Percentiles rank a stretch among this genome's conserved stretches.
Conservation (phyloP, 2,888 invertebrate genomes). For the Blomia tropicalis region DNA sequence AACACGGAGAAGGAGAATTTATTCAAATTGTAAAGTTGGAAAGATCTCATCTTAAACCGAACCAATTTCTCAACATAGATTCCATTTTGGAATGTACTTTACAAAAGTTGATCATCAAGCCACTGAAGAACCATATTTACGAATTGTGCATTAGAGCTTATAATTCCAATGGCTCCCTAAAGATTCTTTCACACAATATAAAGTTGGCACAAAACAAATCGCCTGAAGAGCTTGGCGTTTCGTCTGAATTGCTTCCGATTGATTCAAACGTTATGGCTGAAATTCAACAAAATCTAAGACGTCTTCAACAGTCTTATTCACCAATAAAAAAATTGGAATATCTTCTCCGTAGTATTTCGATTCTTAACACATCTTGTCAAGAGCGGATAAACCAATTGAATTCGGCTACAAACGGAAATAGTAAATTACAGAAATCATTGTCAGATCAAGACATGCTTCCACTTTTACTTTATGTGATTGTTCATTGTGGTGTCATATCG, state of each 20-base stretch:
- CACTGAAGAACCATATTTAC: conserved; percentile 65
- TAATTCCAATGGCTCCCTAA: conserved; percentile 37
- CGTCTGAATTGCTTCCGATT: conserved; percentile 46
- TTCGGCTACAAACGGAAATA: neutral
- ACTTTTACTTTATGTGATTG: conserved; percentile 74
- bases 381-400: neutral
- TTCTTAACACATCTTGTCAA: conserved; percentile 46
- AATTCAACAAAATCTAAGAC: conserved; percentile 52
- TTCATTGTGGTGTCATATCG: conserved; percentile 70
- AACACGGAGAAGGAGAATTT: conserved; percentile 82
- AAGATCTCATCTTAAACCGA: conserved; percentile 61
- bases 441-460: conserved; percentile 81
- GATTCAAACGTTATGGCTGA: conserved; percentile 54
- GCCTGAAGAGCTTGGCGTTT: conserved; percentile 39
- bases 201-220: conserved; percentile 37
- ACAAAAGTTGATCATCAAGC: conserved; percentile 73
- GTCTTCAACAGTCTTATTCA: conserved; percentile 75
- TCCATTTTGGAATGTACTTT: conserved; percentile 85
- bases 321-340: conserved; percentile 83
- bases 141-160: conserved; percentile 48
- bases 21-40: conserved; percentile 77
- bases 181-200: conserved; percentile 37
- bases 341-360: conserved; percentile 68
- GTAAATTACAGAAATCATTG: conserved; percentile 38
- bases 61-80: conserved; percentile 85